Conservation (phyloP, 2,797 vertebrate genomes). For the Tokudaia muenninki region DNA sequence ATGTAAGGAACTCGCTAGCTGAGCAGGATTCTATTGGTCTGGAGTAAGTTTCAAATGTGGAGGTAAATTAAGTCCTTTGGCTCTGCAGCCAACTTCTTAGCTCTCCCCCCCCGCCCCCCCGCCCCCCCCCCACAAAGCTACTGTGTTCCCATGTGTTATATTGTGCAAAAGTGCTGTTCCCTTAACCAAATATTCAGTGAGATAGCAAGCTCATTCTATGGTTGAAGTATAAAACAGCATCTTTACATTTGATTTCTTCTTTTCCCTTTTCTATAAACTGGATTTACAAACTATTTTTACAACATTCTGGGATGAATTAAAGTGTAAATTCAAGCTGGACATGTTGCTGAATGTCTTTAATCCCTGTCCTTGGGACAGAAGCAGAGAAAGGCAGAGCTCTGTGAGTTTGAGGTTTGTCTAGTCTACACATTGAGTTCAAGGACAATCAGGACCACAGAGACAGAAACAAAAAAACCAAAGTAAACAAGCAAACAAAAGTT, state of each 20-base stretch:
- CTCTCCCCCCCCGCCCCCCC: not conserved
- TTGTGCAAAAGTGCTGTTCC: not conserved
- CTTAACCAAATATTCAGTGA: slow-evolving; percentile 27
- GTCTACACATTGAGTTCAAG: not conserved
- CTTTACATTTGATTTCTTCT: slow-evolving; percentile 28
- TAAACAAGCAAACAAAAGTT: not conserved
- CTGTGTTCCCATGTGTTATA: not conserved
- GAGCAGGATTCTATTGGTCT: slow-evolving; percentile 47
- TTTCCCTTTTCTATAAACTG: slow-evolving; percentile 43
- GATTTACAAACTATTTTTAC: slow-evolving; percentile 52
- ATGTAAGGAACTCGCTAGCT: slow-evolving; percentile 62
- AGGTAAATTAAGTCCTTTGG: slow-evolving; percentile 51
- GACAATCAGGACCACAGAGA: not conserved
- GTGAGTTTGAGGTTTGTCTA: not conserved
- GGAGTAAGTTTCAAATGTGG: slow-evolving; percentile 34
- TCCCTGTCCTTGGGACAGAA: not conserved
- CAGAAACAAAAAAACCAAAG: not conserved
- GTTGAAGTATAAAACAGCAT: slow-evolving; percentile 27
- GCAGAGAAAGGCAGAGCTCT: not conserved
- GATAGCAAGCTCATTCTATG: not conserved
- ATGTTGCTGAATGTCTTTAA: not conserved
- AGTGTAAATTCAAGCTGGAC: not conserved
- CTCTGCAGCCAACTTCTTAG: not conserved
- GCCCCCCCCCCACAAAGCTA: not conserved
- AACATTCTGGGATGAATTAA: slow-evolving; percentile 58